Conservation (phyloP, 1,140 invertebrate genomes). For the Leptinotarsa undecemlineata region DNA sequence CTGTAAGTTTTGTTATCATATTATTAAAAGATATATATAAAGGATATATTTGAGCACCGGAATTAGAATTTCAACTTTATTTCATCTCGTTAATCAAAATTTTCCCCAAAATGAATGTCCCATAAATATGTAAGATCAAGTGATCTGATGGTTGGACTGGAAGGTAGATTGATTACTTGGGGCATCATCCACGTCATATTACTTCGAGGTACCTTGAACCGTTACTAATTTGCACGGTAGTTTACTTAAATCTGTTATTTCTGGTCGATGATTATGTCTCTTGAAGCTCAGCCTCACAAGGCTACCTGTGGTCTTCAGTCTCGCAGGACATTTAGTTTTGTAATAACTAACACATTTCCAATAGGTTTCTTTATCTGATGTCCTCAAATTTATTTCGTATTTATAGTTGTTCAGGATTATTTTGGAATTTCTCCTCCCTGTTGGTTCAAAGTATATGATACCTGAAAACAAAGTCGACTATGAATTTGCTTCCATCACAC, state of each 20-base stretch:
- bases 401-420: constrained; percentile 33
- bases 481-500: background rate
- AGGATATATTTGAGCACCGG: too few relatives aligned
- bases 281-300: constrained; percentile 19
- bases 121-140: too few relatives aligned
- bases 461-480: constrained; percentile 29
- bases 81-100: too few relatives aligned
- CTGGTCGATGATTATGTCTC: constrained; percentile 36
- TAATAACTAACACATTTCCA: constrained; percentile 39
- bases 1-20: too few relatives aligned
- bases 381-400: constrained; percentile 32
- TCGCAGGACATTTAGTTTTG: constrained; percentile 40
- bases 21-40: too few relatives aligned
- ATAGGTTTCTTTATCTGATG: constrained; percentile 18
- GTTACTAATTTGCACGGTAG: background rate
- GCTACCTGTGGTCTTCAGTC: constrained; percentile 32
- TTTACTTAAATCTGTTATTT: background rate
- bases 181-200: too few relatives aligned
- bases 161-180: too few relatives aligned
- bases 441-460: constrained; percentile 35
- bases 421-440: constrained; percentile 33
- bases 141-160: too few relatives aligned
- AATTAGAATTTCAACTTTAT: too few relatives aligned
- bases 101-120: too few relatives aligned
- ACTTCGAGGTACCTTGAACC: background rate